These are phyloP conservation scores for Parnassius apollo DNA, from an alignment of 2,888 invertebrate genomes.

Conservation along the genomic window DNA sequence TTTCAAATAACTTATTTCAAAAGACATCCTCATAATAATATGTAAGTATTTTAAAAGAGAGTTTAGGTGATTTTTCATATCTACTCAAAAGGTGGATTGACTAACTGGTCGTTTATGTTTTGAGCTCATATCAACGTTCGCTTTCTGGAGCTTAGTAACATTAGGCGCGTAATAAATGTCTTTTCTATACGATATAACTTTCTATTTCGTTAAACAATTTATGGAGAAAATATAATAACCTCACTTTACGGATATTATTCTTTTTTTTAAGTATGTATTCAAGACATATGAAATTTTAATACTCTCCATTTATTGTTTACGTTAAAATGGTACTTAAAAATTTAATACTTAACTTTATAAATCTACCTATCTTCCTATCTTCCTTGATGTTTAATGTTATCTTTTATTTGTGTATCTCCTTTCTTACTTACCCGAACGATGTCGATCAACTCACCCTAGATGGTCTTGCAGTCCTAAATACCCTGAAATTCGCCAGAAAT, in stretches of 20 bases:
- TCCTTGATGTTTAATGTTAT: constrained; percentile 71
- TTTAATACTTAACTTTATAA: constrained; percentile 50
- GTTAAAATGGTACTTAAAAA: constrained; percentile 39
- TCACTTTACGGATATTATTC: background rate
- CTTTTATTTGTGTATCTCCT: constrained; percentile 60
- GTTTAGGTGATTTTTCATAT: constrained; percentile 12
- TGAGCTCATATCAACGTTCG: constrained; percentile 75
- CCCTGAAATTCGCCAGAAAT: constrained; percentile 46
- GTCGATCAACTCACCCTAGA: constrained; percentile 56
- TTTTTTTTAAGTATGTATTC: too few relatives aligned
- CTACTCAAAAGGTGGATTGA: constrained; percentile 58
- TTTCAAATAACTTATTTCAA: constrained; percentile 51
- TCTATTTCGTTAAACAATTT: constrained; percentile 58
- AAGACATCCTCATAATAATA: constrained; percentile 5
- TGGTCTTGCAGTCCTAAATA: constrained; percentile 45
- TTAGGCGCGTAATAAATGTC: constrained; percentile 81
- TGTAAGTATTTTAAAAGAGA: constrained; percentile 4
- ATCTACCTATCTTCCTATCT: constrained; percentile 61
- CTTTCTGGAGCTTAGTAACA: constrained; percentile 78
- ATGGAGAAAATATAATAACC: constrained; percentile 40
- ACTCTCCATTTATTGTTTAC: constrained; percentile 54
- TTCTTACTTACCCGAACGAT: constrained; percentile 53
- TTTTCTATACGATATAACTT: constrained; percentile 66
- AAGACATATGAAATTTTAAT: background rate
- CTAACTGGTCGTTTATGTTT: constrained; percentile 72